Conservation (phyloP, 2,113 vertebrate genomes). For the Sander vitreus region DNA sequence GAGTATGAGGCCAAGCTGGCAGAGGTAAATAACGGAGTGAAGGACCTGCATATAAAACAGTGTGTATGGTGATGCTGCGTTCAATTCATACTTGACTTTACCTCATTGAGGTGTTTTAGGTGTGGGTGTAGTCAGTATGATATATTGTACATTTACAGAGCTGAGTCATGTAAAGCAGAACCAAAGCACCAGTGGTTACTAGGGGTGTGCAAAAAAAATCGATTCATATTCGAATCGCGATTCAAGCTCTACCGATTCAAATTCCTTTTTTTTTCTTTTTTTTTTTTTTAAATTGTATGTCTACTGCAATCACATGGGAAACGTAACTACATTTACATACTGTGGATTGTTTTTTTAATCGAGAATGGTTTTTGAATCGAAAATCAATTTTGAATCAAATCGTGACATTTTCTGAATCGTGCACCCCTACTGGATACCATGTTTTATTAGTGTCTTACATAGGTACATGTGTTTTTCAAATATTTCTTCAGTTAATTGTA, state of each 20-base stretch:
- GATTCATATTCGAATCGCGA: too few species aligned
- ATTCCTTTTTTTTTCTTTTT: too few species aligned
- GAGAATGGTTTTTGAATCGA: too few species aligned
- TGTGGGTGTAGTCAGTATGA: background rate
- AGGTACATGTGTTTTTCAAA: background rate
- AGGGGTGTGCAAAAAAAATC: too few species aligned
- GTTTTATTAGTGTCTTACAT: background rate
- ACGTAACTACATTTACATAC: too few species aligned
- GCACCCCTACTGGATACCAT: background rate
- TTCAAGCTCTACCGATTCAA: too few species aligned
- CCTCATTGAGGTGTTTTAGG: background rate
- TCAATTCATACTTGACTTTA: background rate
- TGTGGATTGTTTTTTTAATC: too few species aligned
- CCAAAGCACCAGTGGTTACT: background rate
- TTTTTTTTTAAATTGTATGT: too few species aligned
- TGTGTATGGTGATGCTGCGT: background rate
- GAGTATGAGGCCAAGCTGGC: slow-evolving; percentile 90
- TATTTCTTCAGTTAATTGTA: background rate
- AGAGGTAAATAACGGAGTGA: slow-evolving; percentile 81
- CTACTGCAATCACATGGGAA: too few species aligned
- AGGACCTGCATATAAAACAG: background rate
- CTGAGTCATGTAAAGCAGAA: background rate
- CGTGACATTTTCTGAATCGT: too few species aligned
- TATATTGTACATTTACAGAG: background rate
- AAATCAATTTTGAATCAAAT: too few species aligned